Evolutionary conservation across 2,888 invertebrate genomes (phyloP), one percentile per base, ranked within the genome.

Genomic region (Ophonus ardosiacus): DNA sequence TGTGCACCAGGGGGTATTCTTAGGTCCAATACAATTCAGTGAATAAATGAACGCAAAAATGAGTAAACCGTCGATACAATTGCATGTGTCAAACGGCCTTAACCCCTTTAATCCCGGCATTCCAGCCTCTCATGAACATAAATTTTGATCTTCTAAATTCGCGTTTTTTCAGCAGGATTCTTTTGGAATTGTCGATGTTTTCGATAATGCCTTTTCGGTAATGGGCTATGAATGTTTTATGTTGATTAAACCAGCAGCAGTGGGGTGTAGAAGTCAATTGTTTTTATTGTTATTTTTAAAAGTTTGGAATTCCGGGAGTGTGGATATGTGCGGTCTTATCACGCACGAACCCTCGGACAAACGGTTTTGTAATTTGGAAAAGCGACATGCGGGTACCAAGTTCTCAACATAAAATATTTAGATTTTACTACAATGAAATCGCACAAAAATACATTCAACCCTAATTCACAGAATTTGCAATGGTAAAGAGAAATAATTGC

Each of bases 341-440:
- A 78, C 15, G n/a, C 56, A 56, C 24, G 4, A 31, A 0, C 31
- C 31, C 31, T 31, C n/a, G 56, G 78, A 57, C 57, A 78, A 78
- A 57, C 78, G 57, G 18, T 78, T 57, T 57, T 78, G 57, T 78
- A 78, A 57, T 76, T 76, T 76, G n/a, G 57, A 21, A 79, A 74
- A 74, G 61, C 18, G 80, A 18, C 38, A 82, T 82, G 82, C 82
- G 82, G 82, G 82, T 82, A 71, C 82, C 82, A 82, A 71, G 24
- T 38, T 81, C 21, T 63, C 65, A 17, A 63, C 40, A 40, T 43
- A 63, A 81, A 81, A 81, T 81, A 65, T 81, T 82, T 82, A 82
- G 43, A 74, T 74, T 78, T 78, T 57, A 24, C 78, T 78, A 31
- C 57, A 78, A 51, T 43, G 24, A 74, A 74, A 51, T 74, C 74